phyloP scores from a whole-genome alignment of 1,140 invertebrate genomes.

The Euura saliciscinereae region DNA sequence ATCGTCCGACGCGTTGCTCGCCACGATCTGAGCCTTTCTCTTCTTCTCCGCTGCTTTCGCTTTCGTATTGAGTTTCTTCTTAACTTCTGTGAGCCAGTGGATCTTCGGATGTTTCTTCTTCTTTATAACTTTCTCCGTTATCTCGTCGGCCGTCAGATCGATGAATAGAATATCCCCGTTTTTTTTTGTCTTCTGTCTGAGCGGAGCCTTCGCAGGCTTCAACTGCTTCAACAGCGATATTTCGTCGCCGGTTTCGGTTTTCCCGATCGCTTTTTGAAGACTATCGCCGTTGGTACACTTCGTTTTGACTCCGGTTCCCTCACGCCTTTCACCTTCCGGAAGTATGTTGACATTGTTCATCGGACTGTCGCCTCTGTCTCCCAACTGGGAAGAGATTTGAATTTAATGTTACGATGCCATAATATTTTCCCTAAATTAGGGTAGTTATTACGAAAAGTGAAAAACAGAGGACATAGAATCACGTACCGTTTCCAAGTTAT shows the following conservation, averaged over 20 bases:
- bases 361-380: not conserved
- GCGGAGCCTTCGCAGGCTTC: not conserved
- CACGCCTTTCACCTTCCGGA: not conserved
- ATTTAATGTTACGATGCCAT: not conserved
- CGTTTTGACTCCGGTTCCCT: not conserved
- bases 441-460: no score
- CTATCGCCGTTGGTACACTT: not conserved
- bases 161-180: conserved; percentile 42
- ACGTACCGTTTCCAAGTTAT: not conserved
- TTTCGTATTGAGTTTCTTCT: conserved; percentile 25
- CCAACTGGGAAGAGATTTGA: conserved; percentile 9
- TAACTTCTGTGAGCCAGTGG: conserved; percentile 42
- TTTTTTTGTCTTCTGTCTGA: not conserved
- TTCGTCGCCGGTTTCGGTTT: not conserved
- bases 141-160: conserved; percentile 46
- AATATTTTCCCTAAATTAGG: not conserved
- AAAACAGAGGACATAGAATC: not conserved
- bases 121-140: conserved; percentile 35
- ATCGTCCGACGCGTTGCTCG: not conserved
- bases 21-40: conserved; percentile 9
- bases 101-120: conserved; percentile 36
- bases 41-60: conserved; percentile 18
- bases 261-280: not conserved
- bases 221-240: not conserved
- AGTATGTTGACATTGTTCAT: not conserved